Conservation (phyloP, 2,797 vertebrate genomes). For the Crocodylus rhombifer region DNA sequence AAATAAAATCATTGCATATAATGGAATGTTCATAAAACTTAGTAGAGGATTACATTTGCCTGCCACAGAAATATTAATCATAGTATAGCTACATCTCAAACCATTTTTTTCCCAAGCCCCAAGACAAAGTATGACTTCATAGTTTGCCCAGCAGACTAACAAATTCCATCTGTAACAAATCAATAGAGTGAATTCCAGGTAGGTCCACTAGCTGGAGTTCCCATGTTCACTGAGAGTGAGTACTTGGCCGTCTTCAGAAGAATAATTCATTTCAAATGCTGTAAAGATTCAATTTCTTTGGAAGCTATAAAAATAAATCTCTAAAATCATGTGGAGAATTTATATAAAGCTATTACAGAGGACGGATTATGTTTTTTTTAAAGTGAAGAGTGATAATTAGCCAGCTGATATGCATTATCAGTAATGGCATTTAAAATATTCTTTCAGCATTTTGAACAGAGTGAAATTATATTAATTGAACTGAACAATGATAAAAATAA, state of each 20-base stretch:
- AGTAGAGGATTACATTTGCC: conserved; percentile 4
- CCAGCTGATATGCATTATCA: not conserved
- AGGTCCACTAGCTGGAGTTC: not conserved
- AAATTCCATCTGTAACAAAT: not conserved
- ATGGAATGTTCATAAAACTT: conserved; percentile 5
- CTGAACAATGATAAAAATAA: conserved; percentile 45
- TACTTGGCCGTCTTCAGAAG: conserved; percentile 37
- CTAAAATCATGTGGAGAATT: not conserved
- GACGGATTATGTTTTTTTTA: conserved; percentile 1
- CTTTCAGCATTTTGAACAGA: conserved; percentile 12
- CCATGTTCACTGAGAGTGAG: not conserved
- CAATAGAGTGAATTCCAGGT: conserved; percentile 7
- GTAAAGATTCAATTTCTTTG: conserved; percentile 38
- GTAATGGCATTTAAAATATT: conserved; percentile 1
- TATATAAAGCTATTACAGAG: not conserved
- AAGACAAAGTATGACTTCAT: not conserved
- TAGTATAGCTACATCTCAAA: not conserved
- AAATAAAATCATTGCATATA: conserved; percentile 35
- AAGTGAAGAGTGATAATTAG: not conserved
- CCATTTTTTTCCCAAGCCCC: not conserved
- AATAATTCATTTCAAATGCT: conserved; percentile 46
- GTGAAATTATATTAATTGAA: conserved; percentile 27
- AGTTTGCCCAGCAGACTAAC: conserved; percentile 5
- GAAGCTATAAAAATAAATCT: conserved; percentile 18
- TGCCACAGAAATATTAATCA: not conserved